phyloP scores from a whole-genome alignment of 1,140 invertebrate species.

The Sitobion miscanthi region DNA sequence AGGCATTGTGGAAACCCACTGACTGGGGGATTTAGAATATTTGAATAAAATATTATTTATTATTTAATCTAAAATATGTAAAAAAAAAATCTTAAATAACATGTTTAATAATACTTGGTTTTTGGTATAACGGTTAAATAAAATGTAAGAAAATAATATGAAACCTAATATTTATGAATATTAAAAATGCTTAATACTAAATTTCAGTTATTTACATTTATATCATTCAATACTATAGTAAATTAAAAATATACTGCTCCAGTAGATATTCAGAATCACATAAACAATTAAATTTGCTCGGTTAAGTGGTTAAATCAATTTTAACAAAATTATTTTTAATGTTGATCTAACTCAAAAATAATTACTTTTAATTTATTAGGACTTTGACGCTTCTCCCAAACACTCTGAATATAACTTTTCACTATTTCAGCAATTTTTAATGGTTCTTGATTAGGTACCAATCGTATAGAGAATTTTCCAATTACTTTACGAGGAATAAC shows the following conservation, averaged over 20 bases:
- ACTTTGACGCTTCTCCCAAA: conserved; percentile 74
- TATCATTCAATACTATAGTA: not conserved
- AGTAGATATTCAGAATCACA: not conserved
- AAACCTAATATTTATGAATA: not conserved
- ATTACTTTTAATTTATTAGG: conserved; percentile 85
- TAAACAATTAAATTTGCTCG: not conserved
- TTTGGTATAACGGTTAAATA: not conserved
- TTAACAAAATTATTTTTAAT: no score
- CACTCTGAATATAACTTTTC: conserved; percentile 74
- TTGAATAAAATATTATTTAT: no score
- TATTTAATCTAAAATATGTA: not conserved
- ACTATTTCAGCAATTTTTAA: conserved; percentile 78
- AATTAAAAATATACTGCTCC: not conserved
- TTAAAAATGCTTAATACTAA: not conserved
- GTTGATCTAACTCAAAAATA: not conserved
- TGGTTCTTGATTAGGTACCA: conserved; percentile 91
- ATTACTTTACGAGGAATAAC: conserved; percentile 94
- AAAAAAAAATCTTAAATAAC: not conserved
- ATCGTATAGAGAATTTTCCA: conserved; percentile 95
- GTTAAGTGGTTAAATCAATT: not conserved
- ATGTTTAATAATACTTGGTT: not conserved
- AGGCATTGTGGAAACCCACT: no score
- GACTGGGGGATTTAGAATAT: no score
- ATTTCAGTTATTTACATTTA: not conserved
- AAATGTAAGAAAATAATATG: not conserved